phyloP scores from a whole-genome alignment of 2,113 vertebrate genomes.

The Cavia porcellus region DNA sequence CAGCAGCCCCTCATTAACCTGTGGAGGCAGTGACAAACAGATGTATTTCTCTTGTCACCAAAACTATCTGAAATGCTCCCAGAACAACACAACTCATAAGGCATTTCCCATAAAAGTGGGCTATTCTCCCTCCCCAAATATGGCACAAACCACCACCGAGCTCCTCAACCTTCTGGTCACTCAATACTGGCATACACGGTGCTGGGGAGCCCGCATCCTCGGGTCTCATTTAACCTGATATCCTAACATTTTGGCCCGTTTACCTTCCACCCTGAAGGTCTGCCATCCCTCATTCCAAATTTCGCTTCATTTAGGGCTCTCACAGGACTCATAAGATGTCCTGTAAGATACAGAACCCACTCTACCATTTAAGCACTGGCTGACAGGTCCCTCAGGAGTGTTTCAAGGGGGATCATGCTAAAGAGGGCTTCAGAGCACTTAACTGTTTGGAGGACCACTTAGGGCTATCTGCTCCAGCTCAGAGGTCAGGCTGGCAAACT shows the following conservation, averaged over 20 bases:
- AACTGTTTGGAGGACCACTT: neutral
- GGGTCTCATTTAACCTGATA: neutral
- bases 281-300: neutral
- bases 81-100: neutral
- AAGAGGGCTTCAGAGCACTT: neutral
- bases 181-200: fast-evolving
- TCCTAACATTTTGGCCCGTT: neutral
- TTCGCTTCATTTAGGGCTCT: neutral
- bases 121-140: neutral
- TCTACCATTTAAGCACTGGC: neutral
- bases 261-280: neutral
- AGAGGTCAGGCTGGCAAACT: neutral
- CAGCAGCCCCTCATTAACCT: neutral
- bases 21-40: neutral
- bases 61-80: neutral
- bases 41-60: neutral
- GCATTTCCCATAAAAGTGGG: neutral
- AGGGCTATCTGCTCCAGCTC: neutral
- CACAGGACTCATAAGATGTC: neutral
- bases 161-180: neutral
- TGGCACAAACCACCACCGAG: neutral
- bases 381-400: neutral
- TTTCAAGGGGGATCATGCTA: neutral
- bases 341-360: neutral
- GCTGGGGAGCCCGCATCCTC: neutral